Conservation (phyloP, 1,140 invertebrate species). For the Drosophila asahinai region DNA sequence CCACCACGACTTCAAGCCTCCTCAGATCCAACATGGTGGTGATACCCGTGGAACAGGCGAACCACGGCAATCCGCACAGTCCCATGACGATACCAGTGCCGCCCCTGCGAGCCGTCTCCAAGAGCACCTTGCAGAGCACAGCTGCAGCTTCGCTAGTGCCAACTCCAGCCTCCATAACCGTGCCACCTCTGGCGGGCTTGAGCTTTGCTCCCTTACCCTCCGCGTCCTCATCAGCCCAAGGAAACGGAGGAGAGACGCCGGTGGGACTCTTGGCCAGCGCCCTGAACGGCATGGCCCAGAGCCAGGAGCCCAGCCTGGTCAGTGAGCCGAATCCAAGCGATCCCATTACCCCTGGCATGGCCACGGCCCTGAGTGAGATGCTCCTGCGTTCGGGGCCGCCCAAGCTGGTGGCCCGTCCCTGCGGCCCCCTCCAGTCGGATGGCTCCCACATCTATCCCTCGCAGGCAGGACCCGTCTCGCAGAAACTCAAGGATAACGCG, state of each 20-base stretch:
- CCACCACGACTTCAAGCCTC: conserved; percentile 49
- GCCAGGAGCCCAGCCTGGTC: conserved; percentile 20
- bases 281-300: conserved; percentile 48
- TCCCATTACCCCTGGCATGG: conserved; percentile 68
- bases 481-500: conserved; percentile 85
- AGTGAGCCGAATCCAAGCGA: conserved; percentile 43
- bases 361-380: conserved; percentile 78
- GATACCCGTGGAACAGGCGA: conserved; percentile 68
- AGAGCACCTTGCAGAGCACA: conserved; percentile 54
- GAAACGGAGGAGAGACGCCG: conserved; percentile 14
- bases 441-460: conserved; percentile 83
- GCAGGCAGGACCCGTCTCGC: conserved; percentile 84
- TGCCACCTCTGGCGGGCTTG: conserved; percentile 69
- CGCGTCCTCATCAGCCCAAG: background rate
- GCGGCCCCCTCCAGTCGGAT: conserved; percentile 80
- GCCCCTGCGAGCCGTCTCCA: conserved; percentile 74
- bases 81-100: conserved; percentile 74
- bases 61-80: conserved; percentile 33
- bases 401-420: conserved; percentile 84
- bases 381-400: conserved; percentile 80
- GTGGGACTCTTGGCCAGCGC: conserved; percentile 52
- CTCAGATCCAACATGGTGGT: conserved; percentile 79
- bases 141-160: conserved; percentile 1
- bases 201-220: conserved; percentile 28
- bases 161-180: background rate